Conservation (phyloP, 2,113 vertebrate genomes). For the Willisornis vidua region DNA sequence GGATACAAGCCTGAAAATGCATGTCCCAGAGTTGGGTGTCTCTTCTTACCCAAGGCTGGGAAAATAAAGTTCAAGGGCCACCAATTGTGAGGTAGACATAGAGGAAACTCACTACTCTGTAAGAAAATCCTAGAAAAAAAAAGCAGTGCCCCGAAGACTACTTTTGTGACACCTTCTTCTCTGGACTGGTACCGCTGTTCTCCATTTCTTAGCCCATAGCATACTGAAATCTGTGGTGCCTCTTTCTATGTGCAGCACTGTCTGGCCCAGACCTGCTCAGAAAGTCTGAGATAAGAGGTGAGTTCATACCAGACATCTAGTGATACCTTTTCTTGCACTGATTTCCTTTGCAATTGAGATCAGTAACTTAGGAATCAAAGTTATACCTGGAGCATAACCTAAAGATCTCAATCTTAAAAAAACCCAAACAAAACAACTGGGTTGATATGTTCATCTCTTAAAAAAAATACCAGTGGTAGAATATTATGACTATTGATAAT, state of each 20-base stretch:
- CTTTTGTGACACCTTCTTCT: not conserved
- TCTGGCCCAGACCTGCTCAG: not conserved
- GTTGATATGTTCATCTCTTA: not conserved
- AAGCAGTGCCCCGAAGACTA: not conserved
- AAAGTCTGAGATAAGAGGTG: not conserved
- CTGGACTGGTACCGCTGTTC: not conserved
- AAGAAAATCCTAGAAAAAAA: not conserved
- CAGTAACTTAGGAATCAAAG: not conserved
- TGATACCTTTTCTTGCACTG: not conserved
- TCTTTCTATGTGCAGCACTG: not conserved
- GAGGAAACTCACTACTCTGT: not conserved
- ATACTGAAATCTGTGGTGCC: not conserved
- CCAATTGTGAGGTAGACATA: not conserved
- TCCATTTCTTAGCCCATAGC: not conserved
- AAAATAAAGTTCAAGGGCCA: not conserved
- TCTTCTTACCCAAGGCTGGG: not conserved
- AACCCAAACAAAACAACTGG: not conserved
- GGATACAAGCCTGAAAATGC: not conserved
- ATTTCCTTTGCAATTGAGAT: not conserved
- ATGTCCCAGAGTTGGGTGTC: fast-evolving
- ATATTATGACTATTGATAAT: not conserved
- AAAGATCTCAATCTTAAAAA: not conserved
- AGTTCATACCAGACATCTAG: not conserved
- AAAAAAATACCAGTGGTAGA: not conserved
- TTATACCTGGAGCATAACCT: not conserved